A percentile compares a stretch with the other conserved stretches of the same genome.
These are phyloP conservation scores for Phortica magna DNA, from an alignment of 2,888 invertebrate genomes.

Conservation along the genomic window DNA sequence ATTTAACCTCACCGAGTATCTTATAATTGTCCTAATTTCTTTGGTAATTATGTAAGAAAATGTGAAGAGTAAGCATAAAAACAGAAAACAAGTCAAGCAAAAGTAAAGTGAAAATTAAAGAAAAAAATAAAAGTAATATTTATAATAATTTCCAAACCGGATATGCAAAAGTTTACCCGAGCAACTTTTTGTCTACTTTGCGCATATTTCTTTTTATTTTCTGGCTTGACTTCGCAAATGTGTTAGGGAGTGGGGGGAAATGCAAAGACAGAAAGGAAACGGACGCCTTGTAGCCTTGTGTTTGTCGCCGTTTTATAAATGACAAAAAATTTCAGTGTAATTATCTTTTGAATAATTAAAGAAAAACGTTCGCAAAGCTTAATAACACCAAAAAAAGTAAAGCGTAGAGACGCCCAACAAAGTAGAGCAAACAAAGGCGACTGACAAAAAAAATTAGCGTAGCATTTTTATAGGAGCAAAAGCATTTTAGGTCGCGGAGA, in stretches of 20 bases:
- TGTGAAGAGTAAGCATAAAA: background rate
- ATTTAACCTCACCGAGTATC: conserved; percentile 17
- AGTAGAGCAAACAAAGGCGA: no score
- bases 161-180: conserved; percentile 37
- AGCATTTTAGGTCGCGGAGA: no score
- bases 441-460: no score
- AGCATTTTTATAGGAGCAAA: no score
- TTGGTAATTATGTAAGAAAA: conserved; percentile 41
- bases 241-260: background rate
- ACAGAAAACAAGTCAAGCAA: background rate
- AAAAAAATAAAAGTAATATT: background rate
- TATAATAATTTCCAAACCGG: conserved; percentile 26
- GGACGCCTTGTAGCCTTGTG: conserved; percentile 35
- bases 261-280: background rate
- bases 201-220: background rate
- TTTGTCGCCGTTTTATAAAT: conserved; percentile 50
- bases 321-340: conserved; percentile 65
- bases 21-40: conserved; percentile 42
- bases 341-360: conserved; percentile 76
- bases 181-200: background rate
- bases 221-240: background rate
- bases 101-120: background rate
- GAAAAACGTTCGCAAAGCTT: conserved; percentile 64
- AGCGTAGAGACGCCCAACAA: background rate
- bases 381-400: conserved; percentile 48